These are phyloP conservation scores for Epirrhoe alternata DNA, from an alignment of 2,888 invertebrate genomes.

Conservation along the genomic window DNA sequence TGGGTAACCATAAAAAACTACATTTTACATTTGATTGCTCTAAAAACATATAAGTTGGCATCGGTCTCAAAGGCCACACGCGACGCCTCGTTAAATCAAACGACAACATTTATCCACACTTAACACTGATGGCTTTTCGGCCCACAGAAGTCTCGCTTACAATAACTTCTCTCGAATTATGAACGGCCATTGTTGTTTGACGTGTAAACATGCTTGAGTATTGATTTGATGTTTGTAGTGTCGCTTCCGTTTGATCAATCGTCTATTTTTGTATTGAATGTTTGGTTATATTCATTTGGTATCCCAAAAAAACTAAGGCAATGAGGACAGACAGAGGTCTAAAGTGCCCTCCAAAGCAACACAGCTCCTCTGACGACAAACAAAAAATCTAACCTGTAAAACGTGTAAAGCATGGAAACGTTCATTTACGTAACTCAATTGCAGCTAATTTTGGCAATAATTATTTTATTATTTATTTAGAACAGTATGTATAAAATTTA, in stretches of 20 bases:
- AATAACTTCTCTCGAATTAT: slow-evolving; percentile 44
- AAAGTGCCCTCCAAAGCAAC: too few relatives aligned
- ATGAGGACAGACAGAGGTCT: too few relatives aligned
- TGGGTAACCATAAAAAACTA: neutral
- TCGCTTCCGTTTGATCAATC: slow-evolving; percentile 31
- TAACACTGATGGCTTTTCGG: slow-evolving; percentile 47
- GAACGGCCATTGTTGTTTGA: slow-evolving; percentile 47
- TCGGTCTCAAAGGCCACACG: slow-evolving; percentile 63
- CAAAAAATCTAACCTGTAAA: too few relatives aligned
- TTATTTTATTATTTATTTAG: too few relatives aligned
- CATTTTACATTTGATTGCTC: too few relatives aligned
- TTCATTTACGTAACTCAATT: too few relatives aligned
- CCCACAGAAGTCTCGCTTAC: slow-evolving; percentile 44
- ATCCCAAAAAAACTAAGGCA: too few relatives aligned
- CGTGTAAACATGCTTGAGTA: slow-evolving; percentile 46
- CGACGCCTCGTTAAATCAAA: slow-evolving; percentile 67
- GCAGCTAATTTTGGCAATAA: too few relatives aligned
- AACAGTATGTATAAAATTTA: too few relatives aligned
- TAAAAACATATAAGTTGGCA: neutral
- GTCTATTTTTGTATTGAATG: slow-evolving; percentile 11
- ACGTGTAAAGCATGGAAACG: too few relatives aligned
- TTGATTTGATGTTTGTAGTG: slow-evolving; percentile 29
- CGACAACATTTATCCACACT: slow-evolving; percentile 71
- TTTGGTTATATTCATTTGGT: neutral
- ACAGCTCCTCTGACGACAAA: too few relatives aligned